Evolutionary conservation across 2,113 vertebrate genomes (phyloP).

Genomic region (Thalassarche chlororhynchos): DNA sequence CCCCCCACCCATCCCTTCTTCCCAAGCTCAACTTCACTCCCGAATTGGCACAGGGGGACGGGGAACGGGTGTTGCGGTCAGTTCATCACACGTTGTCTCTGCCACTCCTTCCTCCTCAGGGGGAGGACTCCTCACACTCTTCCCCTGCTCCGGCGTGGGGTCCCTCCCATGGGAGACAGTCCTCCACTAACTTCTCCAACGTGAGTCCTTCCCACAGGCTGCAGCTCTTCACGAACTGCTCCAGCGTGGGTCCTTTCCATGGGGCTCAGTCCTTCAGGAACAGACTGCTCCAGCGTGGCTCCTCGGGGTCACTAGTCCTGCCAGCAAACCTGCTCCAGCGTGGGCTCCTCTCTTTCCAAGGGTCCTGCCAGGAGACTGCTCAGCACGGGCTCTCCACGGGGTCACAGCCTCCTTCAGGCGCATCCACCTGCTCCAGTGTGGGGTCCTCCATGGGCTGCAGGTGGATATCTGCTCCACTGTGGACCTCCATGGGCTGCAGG

Average conservation of each 20-base stretch:
- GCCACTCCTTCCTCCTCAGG: background rate
- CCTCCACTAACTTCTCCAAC: background rate
- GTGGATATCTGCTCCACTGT: background rate
- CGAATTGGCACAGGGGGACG: rapidly evolving
- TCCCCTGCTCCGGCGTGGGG: background rate
- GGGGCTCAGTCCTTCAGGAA: background rate
- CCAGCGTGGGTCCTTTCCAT: background rate
- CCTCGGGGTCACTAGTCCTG: background rate
- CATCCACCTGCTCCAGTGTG: background rate
- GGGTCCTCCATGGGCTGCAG: background rate
- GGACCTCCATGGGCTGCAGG: background rate
- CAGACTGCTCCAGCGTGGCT: background rate
- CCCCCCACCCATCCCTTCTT: background rate
- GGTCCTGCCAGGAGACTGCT: background rate
- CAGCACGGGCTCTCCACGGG: background rate
- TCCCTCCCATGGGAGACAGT: background rate
- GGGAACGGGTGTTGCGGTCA: background rate
- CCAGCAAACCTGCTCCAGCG: background rate
- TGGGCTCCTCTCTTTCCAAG: background rate
- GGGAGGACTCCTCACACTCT: background rate
- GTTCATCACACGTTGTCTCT: background rate
- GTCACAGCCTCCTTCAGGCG: background rate
- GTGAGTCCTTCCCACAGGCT: background rate
- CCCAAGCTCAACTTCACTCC: background rate
- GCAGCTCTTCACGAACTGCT: background rate